phyloP scores from a whole-genome alignment of 2,113 vertebrate species.

The Spheniscus mendiculus region DNA sequence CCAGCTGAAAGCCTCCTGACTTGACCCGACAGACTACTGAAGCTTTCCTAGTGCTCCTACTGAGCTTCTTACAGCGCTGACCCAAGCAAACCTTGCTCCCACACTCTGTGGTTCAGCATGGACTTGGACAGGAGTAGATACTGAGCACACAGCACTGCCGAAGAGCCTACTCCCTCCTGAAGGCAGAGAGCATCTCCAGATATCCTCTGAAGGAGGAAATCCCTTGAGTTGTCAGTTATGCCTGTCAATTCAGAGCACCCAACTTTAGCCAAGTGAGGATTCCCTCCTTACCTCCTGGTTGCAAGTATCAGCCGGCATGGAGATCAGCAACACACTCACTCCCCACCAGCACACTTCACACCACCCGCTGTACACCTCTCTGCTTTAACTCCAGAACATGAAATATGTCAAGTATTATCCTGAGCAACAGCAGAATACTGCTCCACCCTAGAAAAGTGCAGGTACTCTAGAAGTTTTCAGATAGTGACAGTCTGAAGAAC shows the following conservation, averaged over 20 bases:
- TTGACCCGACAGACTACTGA: too few relatives aligned
- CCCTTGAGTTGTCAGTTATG: not conserved
- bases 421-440: not conserved
- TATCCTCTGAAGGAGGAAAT: not conserved
- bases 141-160: not conserved
- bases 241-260: not conserved
- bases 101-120: rapidly evolving
- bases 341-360: not conserved
- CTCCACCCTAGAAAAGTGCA: not conserved
- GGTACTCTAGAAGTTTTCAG: rapidly evolving
- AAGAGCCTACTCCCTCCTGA: not conserved
- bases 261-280: not conserved
- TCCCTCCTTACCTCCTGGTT: not conserved
- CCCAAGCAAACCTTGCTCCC: not conserved
- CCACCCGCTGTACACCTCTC: not conserved
- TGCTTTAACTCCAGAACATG: not conserved
- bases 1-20: not conserved
- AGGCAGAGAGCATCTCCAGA: not conserved
- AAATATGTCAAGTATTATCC: rapidly evolving
- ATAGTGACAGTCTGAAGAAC: rapidly evolving
- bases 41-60: not conserved
- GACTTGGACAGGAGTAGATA: not conserved
- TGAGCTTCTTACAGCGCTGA: not conserved
- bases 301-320: too few relatives aligned
- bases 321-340: rapidly evolving